Percentiles rank a stretch among this genome's conserved stretches.
These are phyloP conservation scores for Rhinoderma darwinii DNA, from an alignment of 2,113 vertebrate species.

Conservation along the genomic window DNA sequence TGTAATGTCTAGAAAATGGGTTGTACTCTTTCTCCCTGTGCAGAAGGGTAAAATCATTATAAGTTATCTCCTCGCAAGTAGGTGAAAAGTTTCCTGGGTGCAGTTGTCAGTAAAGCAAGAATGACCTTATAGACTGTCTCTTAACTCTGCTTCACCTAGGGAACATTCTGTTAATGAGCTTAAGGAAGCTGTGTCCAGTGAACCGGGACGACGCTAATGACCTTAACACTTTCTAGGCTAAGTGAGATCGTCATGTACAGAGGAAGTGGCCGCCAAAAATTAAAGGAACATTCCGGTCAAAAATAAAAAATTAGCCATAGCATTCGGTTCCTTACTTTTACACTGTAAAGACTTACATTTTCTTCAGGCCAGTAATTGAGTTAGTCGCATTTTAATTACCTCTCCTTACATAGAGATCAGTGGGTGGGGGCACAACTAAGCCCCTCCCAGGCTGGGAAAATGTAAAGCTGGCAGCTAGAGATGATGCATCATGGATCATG, in stretches of 20 bases:
- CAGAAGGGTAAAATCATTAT: slow-evolving; percentile 24
- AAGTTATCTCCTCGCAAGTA: slow-evolving; percentile 24
- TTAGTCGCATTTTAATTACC: too few relatives aligned
- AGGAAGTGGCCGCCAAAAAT: too few relatives aligned
- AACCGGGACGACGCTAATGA: slow-evolving; percentile 31
- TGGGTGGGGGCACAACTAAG: too few relatives aligned
- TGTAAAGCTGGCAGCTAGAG: too few relatives aligned
- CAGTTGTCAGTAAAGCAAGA: slow-evolving; percentile 18
- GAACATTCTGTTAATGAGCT: slow-evolving; percentile 49
- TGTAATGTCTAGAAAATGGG: slow-evolving; percentile 39
- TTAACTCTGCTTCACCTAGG: slow-evolving; percentile 33
- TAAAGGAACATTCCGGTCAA: too few relatives aligned
- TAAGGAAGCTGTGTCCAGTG: slow-evolving; percentile 34
- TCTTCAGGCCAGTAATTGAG: too few relatives aligned
- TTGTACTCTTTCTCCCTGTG: slow-evolving; percentile 25
- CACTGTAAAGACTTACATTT: too few relatives aligned
- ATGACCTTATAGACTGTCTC: slow-evolving; percentile 47
- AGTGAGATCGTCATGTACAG: background rate
- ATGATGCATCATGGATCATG: too few relatives aligned
- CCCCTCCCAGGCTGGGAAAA: too few relatives aligned
- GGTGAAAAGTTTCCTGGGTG: slow-evolving; percentile 49
- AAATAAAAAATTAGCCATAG: too few relatives aligned
- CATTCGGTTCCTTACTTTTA: too few relatives aligned
- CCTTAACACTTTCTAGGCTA: slow-evolving; percentile 28
- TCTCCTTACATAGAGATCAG: too few relatives aligned